Conservation (phyloP, 2,888 invertebrate genomes). For the Meghimatium bilineatum region DNA sequence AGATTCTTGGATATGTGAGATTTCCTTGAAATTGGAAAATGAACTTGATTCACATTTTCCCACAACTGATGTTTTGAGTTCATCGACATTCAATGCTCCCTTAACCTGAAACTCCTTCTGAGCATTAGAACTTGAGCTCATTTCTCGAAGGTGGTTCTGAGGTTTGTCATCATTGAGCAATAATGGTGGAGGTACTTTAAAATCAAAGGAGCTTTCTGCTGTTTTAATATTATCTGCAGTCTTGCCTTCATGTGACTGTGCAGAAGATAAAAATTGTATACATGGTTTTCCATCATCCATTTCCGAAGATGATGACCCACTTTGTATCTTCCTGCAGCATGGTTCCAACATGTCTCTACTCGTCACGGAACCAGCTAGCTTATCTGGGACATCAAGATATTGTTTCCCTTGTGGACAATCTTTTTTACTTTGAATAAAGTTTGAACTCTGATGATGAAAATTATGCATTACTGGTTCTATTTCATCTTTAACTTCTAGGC, state of each 20-base stretch:
- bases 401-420: background rate
- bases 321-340: background rate
- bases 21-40: background rate
- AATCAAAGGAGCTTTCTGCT: background rate
- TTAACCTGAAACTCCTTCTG: background rate
- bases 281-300: background rate
- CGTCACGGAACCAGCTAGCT: background rate
- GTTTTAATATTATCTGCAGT: background rate
- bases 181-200: background rate
- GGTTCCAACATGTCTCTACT: background rate
- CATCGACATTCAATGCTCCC: background rate
- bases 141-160: background rate
- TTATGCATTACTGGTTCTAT: background rate
- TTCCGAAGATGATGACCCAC: background rate
- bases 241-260: background rate
- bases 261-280: background rate
- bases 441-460: slow-evolving; percentile 2
- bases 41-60: background rate
- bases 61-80: background rate
- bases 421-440: background rate
- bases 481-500: background rate
- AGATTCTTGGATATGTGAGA: background rate
- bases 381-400: background rate
- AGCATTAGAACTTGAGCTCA: background rate
- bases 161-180: background rate